Base-by-base conservation (phyloP, 2,888 invertebrate genomes). In the Caenorhabditis zanzibari region DNA sequence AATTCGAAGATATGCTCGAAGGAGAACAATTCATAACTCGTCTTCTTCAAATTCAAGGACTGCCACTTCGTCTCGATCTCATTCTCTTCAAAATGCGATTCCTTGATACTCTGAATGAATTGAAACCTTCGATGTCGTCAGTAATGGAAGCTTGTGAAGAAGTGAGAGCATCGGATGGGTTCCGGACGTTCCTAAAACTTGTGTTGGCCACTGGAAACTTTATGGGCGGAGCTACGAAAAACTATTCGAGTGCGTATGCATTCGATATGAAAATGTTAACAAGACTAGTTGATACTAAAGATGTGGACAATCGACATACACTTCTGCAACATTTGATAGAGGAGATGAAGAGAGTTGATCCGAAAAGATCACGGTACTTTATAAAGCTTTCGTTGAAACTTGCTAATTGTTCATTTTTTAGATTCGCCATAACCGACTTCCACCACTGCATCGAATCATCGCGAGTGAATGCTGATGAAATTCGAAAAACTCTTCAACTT, bases 211-310 rank as follows among this genome's bases (percentile, higher is more conserved):
- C 98, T 26, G 98, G 98, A 4, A 99, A 99, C 93, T 97, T 96
- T 92, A 96, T 99, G 96, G 97, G 97, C 0, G 96, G 97, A 9
- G 95, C 95, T 91, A 97, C 97, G 92, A 97, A 96, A 0, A 82
- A 79, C 56, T 86, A 86, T 79, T 85, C 88, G 68, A 96, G 96
- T 86, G 96, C 97, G 0, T 96, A 96, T 90, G 99, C 97, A 0
- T 99, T 98, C 93, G 98, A 99, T 93, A 96, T 99, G 90, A 97
- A 95, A 92, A 98, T 96, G 92, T 94, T 99, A 12, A 96, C 97
- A 0, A 98, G 98, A 93, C 89, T 94, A 69, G 89, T 91, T 28
- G 93, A 93, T 84, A 94, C 94, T 2, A 98, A 98, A 93, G 96
- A 97, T 92, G 94, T 95, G 54, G 96, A 98, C 90, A 97, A 97